Evolutionary conservation across 2,888 invertebrate species (phyloP), one percentile per base, ranked within the genome.

Genomic region (Rhaphigaster nebulosa): DNA sequence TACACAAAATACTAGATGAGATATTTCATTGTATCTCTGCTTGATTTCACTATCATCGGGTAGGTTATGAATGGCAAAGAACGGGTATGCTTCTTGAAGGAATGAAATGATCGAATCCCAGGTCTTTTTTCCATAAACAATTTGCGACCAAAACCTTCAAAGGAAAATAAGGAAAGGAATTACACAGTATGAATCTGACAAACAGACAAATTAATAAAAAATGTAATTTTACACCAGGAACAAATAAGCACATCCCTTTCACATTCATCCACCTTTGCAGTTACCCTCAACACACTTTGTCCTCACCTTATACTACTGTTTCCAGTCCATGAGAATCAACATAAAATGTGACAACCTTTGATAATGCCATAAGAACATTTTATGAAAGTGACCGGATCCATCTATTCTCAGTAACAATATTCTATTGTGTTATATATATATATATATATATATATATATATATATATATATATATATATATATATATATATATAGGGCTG

Each of bases 51-150:
- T 92, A 90, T 94, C 93, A 12, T 93, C 93, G 1, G 95, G 94
- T 88, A 94, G 93, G 88, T 93, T 92, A 91, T 94, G 93, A 23
- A 94, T 92, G 90, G 96, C 93, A 93, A 96, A 96, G 92, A 95
- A 96, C 0, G 97, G 96, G 56, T 95, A 96, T 0, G 96, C 96
- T 92, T 96, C 96, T 94, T 96, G 96, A 5, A 98, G 94, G 93
- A 97, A 97, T 2, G 96, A 96, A 94, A 93, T 96, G 95, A 54
- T 96, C 96, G 96, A 96, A 96, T 91, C 92, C 91, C 92, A 90
- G 54, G 91, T 91, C 26, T 91, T 90, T 34, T 90, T 89, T 12
- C 91, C 91, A 87, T 95, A 95, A 0, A 97, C 93, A 91, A 97
- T 94, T 93, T 96, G 95, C 26, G 96, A 96, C 96, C 96, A 96